These are phyloP conservation scores for Palythoa grandiflora DNA, from an alignment of 92 coral and sea anemone genomes.

Conservation along the genomic window DNA sequence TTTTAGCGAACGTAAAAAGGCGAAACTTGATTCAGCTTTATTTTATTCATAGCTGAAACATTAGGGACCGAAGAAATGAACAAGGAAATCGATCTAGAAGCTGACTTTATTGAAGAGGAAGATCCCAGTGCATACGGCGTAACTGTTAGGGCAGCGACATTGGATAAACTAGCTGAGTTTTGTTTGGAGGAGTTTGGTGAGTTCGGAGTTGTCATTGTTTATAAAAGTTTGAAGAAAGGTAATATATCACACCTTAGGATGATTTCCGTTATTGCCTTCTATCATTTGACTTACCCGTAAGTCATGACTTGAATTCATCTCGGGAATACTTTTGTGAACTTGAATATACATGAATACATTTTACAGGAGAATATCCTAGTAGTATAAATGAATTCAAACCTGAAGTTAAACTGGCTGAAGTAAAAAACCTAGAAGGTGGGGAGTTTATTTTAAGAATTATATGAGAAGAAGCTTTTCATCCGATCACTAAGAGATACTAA, in stretches of 20 bases:
- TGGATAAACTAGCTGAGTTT: conserved; percentile 89
- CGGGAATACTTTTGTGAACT: no score
- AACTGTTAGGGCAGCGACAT: conserved; percentile 75
- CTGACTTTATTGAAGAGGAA: conserved; percentile 69
- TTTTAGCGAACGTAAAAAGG: background rate
- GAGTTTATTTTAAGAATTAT: background rate
- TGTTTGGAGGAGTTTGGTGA: conserved; percentile 93
- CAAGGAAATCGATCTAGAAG: conserved; percentile 44
- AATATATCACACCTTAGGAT: background rate
- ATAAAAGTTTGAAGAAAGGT: conserved; percentile 1
- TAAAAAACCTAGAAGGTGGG: background rate
- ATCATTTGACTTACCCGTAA: no score
- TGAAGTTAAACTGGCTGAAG: no score
- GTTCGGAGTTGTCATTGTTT: conserved; percentile 4
- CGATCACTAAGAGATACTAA: background rate
- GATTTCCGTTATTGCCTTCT: background rate
- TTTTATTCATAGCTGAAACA: conserved; percentile 38
- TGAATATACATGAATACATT: no score
- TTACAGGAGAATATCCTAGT: no score
- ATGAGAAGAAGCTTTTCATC: background rate
- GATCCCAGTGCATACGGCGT: conserved; percentile 55
- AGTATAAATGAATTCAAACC: no score
- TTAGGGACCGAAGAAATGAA: conserved; percentile 41
- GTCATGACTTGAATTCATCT: no score
- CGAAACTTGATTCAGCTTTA: conserved; percentile 30